Percentiles rank a stretch among this genome's conserved stretches.
Conservation (phyloP, 2,797 vertebrate genomes). For the Danio kyathit region DNA sequence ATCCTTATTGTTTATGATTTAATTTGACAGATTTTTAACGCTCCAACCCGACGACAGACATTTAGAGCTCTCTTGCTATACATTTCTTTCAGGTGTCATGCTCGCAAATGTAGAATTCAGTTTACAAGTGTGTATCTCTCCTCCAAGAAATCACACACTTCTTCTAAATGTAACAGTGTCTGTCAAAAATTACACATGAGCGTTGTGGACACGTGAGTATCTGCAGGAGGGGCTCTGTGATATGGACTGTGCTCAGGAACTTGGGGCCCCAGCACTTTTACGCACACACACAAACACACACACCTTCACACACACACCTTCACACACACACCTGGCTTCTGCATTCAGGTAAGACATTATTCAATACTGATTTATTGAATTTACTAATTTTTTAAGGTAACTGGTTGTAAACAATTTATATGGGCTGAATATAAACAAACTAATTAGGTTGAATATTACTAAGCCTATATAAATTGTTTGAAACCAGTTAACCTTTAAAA, state of each 20-base stretch:
- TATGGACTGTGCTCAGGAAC: constrained; percentile 60
- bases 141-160: constrained; percentile 72
- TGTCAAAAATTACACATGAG: constrained; percentile 72
- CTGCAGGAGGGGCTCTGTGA: constrained; percentile 60
- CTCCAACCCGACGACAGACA: not conserved
- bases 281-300: constrained; percentile 31
- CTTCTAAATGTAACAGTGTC: constrained; percentile 79
- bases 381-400: too few species aligned
- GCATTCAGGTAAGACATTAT: constrained; percentile 44
- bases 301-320: constrained; percentile 9
- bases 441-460: too few species aligned
- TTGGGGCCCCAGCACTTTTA: constrained; percentile 30
- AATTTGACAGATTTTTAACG: not conserved
- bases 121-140: constrained; percentile 44
- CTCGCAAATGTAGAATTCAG: not conserved
- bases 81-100: not conserved
- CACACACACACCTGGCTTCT: constrained; percentile 20
- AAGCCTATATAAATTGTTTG: too few species aligned
- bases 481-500: too few species aligned
- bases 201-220: constrained; percentile 52
- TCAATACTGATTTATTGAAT: not conserved
- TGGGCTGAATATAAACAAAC: too few species aligned
- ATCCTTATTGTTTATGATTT: too few species aligned
- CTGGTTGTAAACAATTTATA: too few species aligned
- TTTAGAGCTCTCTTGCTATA: not conserved